phyloP scores from a whole-genome alignment of 1,140 invertebrate genomes.

The Euglossa dilemma region DNA sequence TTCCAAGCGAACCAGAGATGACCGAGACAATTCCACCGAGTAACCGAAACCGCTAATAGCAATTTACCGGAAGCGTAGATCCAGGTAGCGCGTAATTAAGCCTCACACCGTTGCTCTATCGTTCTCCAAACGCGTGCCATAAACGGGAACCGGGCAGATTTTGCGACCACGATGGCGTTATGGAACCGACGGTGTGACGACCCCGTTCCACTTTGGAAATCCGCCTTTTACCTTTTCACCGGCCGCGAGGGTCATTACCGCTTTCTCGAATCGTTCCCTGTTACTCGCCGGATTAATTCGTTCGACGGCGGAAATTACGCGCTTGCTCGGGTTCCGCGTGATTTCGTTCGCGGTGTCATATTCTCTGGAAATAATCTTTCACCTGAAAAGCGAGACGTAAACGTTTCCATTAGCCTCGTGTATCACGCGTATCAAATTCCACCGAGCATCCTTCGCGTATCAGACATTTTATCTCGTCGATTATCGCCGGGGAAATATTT shows the following conservation, averaged over 20 bases:
- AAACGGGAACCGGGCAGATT: conserved; percentile 55
- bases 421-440: background rate
- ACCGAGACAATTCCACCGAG: conserved; percentile 46
- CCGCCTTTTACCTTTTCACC: background rate
- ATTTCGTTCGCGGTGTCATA: background rate
- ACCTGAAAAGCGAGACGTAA: background rate
- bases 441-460: too few relatives aligned
- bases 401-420: background rate
- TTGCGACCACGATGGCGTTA: conserved; percentile 38
- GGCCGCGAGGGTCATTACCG: background rate
- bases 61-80: conserved; percentile 55
- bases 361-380: background rate
- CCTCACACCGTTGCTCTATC: conserved; percentile 42
- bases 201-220: conserved; percentile 7
- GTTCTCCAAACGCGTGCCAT: conserved; percentile 27
- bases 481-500: background rate
- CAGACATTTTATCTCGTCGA: background rate
- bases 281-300: background rate
- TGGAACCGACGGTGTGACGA: conserved; percentile 42
- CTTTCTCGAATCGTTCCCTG: background rate
- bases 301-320: too few relatives aligned
- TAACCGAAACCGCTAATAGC: conserved; percentile 57
- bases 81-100: conserved; percentile 65
- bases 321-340: background rate
- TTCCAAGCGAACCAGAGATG: background rate